Evolutionary conservation across 2,797 vertebrate species (phyloP).

Genomic region (Cichlasoma orientale): DNA sequence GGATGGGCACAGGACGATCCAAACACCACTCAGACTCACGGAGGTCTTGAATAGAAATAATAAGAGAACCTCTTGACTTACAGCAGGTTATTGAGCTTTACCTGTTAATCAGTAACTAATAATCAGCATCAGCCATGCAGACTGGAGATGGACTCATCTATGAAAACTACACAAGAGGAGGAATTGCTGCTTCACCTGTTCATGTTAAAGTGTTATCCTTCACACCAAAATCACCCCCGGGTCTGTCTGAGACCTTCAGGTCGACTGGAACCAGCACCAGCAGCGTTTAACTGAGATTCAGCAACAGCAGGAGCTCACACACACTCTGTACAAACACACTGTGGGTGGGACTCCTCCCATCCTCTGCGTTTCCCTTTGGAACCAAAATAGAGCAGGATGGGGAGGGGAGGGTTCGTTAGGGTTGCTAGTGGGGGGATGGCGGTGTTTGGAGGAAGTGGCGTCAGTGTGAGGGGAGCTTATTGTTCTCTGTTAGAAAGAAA

Average conservation of each 20-base stretch:
- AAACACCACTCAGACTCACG: no score
- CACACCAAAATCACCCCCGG: background rate
- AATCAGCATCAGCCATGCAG: background rate
- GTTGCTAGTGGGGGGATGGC: background rate
- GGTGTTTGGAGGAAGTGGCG: constrained; percentile 64
- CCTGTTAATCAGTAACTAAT: background rate
- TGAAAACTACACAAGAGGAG: background rate
- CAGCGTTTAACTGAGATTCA: background rate
- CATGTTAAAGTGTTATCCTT: background rate
- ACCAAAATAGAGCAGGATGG: constrained; percentile 66
- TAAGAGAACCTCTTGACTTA: background rate
- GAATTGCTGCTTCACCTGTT: background rate
- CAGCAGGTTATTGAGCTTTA: background rate
- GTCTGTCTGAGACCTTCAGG: background rate
- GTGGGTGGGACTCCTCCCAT: constrained; percentile 62
- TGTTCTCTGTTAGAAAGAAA: constrained; percentile 67
- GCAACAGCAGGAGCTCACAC: background rate
- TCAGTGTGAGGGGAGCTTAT: constrained; percentile 72
- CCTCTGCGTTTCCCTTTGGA: constrained; percentile 62
- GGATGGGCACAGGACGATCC: background rate
- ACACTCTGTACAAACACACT: background rate
- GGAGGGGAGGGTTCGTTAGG: background rate
- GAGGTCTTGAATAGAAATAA: background rate
- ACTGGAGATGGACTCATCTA: no score
- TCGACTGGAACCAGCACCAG: background rate